These are phyloP conservation scores for Sebastes matsubarae DNA, from an alignment of 2,797 vertebrate species.

Conservation along the genomic window DNA sequence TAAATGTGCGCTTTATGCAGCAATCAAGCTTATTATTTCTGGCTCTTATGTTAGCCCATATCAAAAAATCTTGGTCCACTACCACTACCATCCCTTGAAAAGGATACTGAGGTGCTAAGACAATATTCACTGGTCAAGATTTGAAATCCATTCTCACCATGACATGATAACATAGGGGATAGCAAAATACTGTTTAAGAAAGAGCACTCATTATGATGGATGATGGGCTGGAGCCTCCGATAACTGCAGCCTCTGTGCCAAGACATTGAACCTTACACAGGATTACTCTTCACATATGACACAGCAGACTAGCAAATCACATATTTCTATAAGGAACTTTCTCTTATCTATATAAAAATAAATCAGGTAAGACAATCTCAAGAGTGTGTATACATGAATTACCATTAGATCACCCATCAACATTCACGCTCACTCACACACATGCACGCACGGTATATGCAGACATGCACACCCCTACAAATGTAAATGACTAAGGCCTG, in stretches of 20 bases:
- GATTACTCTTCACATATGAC: slow-evolving; percentile 60
- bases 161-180: slow-evolving; percentile 19
- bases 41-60: slow-evolving; percentile 27
- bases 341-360: slow-evolving; percentile 84
- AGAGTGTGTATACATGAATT: slow-evolving; percentile 68
- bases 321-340: slow-evolving; percentile 70
- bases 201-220: slow-evolving; percentile 18
- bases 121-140: slow-evolving; percentile 35
- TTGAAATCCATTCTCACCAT: slow-evolving; percentile 34
- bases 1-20: slow-evolving; percentile 45
- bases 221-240: slow-evolving; percentile 27
- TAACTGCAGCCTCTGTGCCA: slow-evolving; percentile 46
- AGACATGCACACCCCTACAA: slow-evolving; percentile 63
- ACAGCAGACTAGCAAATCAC: slow-evolving; percentile 70
- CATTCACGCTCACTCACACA: slow-evolving; percentile 48
- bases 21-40: slow-evolving; percentile 34
- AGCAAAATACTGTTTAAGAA: slow-evolving; percentile 49
- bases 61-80: slow-evolving; percentile 33
- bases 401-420: slow-evolving; percentile 47
- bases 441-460: slow-evolving; percentile 19
- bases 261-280: slow-evolving; percentile 49
- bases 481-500: slow-evolving; percentile 86
- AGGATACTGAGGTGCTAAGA: slow-evolving; percentile 41
- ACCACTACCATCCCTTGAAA: slow-evolving; percentile 12
- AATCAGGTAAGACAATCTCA: slow-evolving; percentile 77